Evolutionary conservation across 2,797 vertebrate genomes (phyloP), one percentile per base, ranked within the genome.

Genomic region (Pseudopleuronectes americanus): DNA sequence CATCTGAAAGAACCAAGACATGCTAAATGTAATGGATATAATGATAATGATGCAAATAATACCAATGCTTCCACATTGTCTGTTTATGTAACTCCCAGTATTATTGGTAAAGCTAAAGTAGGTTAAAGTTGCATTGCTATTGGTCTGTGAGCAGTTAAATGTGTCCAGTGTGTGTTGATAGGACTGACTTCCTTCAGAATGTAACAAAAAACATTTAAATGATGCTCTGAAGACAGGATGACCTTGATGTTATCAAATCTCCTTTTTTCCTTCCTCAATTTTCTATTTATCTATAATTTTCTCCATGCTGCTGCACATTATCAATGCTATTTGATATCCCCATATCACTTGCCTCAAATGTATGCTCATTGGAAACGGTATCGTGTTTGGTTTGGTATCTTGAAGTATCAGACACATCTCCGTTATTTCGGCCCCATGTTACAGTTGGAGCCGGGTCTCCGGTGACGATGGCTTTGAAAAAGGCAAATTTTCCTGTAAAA

Each of bases 381-480:
- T 90, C 77, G 1, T 92, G 95, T 80, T 89, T 95, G 16, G 71
- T 74, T 79, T 94, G 86, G 45, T 95, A 96, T 92, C 92, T 95
- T 56, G 83, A 87, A 24, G 89, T 82, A 79, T 95, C 92, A n/a
- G 93, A 90, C 70, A 96, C 88, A 26, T 90, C 82, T 55, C 93
- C 95, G 8, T 77, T 93, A 60, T 75, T 87, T 73, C 94, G 92
- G 1, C 88, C 84, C 96, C 95, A 96, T 23, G 74, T 83, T 58
- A 97, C 93, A 0, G 90, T 68, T 0, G 96, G 95, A 31, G 31
- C 17, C 16, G 96, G 95, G 1, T 96, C 90, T 62, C 95, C 96
- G 12, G 64, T 93, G 56, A 97, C 94, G 75, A 95, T 92, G 26
- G 93, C 96, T 84, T 94, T 95, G 71, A 97, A 96, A 84, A 94